Percentiles rank a stretch among this genome's conserved stretches.
phyloP scores from a whole-genome alignment of 2,888 invertebrate genomes.

The Onchidella celtica region DNA sequence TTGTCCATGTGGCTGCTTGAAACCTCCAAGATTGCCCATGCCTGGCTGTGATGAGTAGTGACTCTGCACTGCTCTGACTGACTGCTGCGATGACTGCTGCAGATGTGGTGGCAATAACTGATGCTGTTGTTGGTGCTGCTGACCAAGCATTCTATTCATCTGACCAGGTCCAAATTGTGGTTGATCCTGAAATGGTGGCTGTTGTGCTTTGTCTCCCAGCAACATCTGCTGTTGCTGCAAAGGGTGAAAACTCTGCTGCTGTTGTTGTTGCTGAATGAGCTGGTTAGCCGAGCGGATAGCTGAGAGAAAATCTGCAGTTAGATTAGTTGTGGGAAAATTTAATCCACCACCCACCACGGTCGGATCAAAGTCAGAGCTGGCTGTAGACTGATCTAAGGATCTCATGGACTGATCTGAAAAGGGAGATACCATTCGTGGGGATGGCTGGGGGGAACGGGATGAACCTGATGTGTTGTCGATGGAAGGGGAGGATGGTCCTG shows the following conservation, averaged over 20 bases:
- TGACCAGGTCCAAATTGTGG: constrained; percentile 9
- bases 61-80: not conserved
- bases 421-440: constrained; percentile 43
- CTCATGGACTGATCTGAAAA: constrained; percentile 29
- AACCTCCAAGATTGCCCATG: not conserved
- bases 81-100: constrained; percentile 14
- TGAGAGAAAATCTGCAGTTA: constrained; percentile 40
- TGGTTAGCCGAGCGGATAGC: constrained; percentile 55
- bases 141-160: constrained; percentile 11
- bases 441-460: constrained; percentile 36
- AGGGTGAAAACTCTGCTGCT: constrained; percentile 25
- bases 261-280: constrained; percentile 50
- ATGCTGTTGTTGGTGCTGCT: constrained; percentile 18
- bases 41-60: constrained; percentile 11
- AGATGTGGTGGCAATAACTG: not conserved
- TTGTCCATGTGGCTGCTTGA: not conserved
- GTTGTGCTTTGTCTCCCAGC: not conserved
- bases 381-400: constrained; percentile 21
- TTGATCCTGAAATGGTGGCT: constrained; percentile 27
- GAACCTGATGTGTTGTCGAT: constrained; percentile 30
- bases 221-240: constrained; percentile 26
- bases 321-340: constrained; percentile 17
- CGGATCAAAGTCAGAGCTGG: constrained; percentile 19
- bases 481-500: constrained; percentile 8
- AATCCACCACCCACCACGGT: constrained; percentile 21